Evolutionary conservation across 1,140 invertebrate species (phyloP), one percentile per base, ranked within the genome.

Genomic region (Pissodes strobi): DNA sequence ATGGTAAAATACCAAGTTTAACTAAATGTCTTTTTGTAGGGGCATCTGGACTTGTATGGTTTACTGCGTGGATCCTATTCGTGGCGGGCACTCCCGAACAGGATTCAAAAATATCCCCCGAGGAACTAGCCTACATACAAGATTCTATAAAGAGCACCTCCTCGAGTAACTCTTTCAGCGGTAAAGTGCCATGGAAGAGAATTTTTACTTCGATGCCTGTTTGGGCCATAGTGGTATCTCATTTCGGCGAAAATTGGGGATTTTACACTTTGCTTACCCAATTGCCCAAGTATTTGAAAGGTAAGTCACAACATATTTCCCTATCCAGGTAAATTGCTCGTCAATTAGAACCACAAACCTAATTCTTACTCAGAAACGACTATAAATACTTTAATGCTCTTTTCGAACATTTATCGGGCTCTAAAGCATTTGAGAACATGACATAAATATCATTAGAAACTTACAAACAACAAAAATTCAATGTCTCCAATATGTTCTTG

Each of bases 221-320:
- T 1, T 96, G 93, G 91, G 93, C 94, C 0, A 94, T 95, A 48
- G 87, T 93, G 15, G 84, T 87, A 15, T 93, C 93, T 2, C 94
- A 97, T 78, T 96, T 96, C 79, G 89, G 91, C 58, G 94, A 97
- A 79, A 97, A 97, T 79, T 97, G 94, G 94, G 94, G 94, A 12
- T 95, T 96, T 79, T 97, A 97, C 74, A 96, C 93, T 0, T 84
- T 95, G 74, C 82, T 96, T 0, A 95, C 93, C 0, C 90, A 93
- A 70, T 79, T 97, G 23, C 95, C 95, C 2, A 93, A 89, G 30
- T 98, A 94, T 78, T 90, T 98, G 85, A 91, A 86, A 81, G 90
- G 90, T 91, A 51, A 45, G 37, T 61, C 30, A 52, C 30, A 34
- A 8, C 30, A 34, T 8, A 34, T 34, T 8, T n/a, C n/a, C n/a